phyloP scores from a whole-genome alignment of 2,797 vertebrate species.

The Gallirallus australis region DNA sequence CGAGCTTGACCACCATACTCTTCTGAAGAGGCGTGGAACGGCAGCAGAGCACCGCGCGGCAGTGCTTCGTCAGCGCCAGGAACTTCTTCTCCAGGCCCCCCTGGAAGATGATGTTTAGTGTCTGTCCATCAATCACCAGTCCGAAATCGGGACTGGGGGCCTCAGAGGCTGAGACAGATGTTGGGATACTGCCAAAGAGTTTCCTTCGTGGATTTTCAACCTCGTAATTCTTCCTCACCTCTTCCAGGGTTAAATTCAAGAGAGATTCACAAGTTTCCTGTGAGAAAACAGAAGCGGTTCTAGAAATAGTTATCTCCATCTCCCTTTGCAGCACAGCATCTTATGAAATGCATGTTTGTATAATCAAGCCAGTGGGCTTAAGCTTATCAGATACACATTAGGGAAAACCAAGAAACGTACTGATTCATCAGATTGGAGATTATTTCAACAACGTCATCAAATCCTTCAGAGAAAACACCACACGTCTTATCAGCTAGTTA shows the following conservation, averaged over 20 bases:
- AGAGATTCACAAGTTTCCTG: slow-evolving; percentile 89
- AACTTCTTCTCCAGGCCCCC: slow-evolving; percentile 86
- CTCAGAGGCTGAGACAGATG: neutral
- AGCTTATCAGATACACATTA: neutral
- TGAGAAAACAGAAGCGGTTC: neutral
- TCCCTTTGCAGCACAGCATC: neutral
- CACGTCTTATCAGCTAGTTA: neutral
- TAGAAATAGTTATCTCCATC: neutral
- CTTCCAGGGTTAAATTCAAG: slow-evolving; percentile 87
- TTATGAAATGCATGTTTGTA: neutral
- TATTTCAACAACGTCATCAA: neutral
- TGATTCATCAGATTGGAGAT: neutral
- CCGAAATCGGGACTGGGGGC: slow-evolving; percentile 71
- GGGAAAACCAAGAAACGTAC: neutral
- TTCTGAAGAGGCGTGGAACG: slow-evolving; percentile 91
- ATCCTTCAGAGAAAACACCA: neutral
- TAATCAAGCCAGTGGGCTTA: neutral
- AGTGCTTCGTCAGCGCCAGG: slow-evolving; percentile 82
- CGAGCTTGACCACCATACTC: slow-evolving; percentile 87
- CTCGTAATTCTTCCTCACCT: slow-evolving; percentile 80
- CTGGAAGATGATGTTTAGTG: slow-evolving; percentile 83
- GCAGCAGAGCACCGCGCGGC: slow-evolving; percentile 90
- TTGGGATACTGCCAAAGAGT: slow-evolving; percentile 18
- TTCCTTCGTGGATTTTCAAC: slow-evolving; percentile 38
- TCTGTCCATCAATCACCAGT: slow-evolving; percentile 89